phyloP scores from a whole-genome alignment of 2,888 invertebrate genomes.

The Drosophila fulvimacula region DNA sequence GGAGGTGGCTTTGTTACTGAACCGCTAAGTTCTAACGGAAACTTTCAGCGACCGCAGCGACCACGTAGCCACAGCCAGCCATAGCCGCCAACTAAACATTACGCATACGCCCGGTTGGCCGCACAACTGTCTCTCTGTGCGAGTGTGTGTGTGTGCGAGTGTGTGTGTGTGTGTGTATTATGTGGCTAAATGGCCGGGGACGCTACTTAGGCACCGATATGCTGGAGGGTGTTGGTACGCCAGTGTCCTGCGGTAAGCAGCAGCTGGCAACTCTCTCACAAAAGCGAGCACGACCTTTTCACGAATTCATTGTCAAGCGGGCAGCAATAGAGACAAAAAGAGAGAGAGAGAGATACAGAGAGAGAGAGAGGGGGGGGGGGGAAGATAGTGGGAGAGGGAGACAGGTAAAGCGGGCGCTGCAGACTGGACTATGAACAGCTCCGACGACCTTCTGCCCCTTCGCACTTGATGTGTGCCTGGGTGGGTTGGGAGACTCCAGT shows the following conservation, averaged over 20 bases:
- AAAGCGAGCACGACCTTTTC: conserved; percentile 60
- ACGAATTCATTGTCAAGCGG: conserved; percentile 71
- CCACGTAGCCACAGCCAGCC: conserved; percentile 31
- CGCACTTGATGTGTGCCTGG: background rate
- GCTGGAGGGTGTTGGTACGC: conserved; percentile 1
- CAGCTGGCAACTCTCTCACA: conserved; percentile 72
- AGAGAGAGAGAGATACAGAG: conserved; percentile 1
- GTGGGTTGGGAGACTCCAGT: background rate
- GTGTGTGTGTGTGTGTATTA: conserved; percentile 36
- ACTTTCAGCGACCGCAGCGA: conserved; percentile 75
- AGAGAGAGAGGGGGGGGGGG: background rate
- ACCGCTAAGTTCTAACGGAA: conserved; percentile 66
- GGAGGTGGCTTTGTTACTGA: conserved; percentile 35
- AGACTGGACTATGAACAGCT: conserved; percentile 31
- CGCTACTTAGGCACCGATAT: conserved; percentile 4
- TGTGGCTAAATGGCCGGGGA: conserved; percentile 38
- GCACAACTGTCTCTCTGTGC: conserved; percentile 33
- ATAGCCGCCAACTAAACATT: conserved; percentile 54
- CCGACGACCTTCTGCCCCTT: background rate
- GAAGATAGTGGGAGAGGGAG: background rate
- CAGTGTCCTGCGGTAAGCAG: conserved; percentile 39
- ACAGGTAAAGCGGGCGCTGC: background rate
- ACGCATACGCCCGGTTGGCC: conserved; percentile 61
- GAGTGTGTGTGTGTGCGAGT: background rate
- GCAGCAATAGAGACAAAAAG: background rate